Evolutionary conservation across 2,113 vertebrate species (phyloP).

Genomic region (Petrocephalus microphthalmus): DNA sequence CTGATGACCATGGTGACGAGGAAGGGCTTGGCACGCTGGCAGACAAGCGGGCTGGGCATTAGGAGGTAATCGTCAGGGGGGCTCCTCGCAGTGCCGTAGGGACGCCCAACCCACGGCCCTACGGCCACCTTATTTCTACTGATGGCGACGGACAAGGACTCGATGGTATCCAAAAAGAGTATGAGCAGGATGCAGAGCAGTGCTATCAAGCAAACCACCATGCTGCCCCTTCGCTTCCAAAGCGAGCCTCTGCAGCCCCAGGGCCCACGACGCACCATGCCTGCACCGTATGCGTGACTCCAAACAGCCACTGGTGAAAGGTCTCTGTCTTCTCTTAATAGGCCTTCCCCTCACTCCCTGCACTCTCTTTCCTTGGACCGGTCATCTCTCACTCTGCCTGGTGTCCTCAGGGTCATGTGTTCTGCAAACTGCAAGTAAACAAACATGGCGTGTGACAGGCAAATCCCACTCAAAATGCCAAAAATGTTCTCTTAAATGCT

Average conservation of each 20-base stretch:
- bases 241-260: conserved; percentile 49
- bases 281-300: background rate
- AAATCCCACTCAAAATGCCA: background rate
- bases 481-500: background rate
- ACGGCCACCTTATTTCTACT: conserved; percentile 44
- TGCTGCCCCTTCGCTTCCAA: conserved; percentile 45
- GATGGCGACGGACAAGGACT: conserved; percentile 56
- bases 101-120: conserved; percentile 37
- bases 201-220: conserved; percentile 29
- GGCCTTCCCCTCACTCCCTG: background rate
- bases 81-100: conserved; percentile 48
- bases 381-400: background rate
- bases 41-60: conserved; percentile 57
- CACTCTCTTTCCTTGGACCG: background rate
- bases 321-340: background rate
- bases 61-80: conserved; percentile 57
- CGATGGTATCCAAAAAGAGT: conserved; percentile 60
- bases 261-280: conserved; percentile 49
- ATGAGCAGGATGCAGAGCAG: conserved; percentile 32
- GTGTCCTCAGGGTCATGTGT: background rate
- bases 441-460: background rate
- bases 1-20: conserved; percentile 71
- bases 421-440: background rate
- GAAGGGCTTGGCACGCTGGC: conserved; percentile 59
- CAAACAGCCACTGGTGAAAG: conserved; percentile 21